These are phyloP conservation scores for Sisyra terminalis DNA, from an alignment of 2,888 invertebrate species.

Conservation along the genomic window DNA sequence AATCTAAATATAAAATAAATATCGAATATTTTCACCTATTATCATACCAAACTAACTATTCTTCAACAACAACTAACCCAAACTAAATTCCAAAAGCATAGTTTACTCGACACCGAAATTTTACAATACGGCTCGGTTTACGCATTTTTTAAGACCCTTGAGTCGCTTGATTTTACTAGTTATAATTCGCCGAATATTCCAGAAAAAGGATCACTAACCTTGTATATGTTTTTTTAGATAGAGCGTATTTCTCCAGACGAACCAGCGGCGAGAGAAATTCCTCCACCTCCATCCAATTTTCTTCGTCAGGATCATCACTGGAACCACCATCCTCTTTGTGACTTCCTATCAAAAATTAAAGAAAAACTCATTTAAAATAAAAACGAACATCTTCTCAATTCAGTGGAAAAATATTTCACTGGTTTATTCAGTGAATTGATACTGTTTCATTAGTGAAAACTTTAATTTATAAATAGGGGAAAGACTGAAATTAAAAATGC, in stretches of 20 bases:
- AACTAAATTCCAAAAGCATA: background rate
- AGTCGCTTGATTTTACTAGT: too few species aligned
- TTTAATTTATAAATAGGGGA: too few species aligned
- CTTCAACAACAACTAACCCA: background rate
- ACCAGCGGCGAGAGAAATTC: constrained; percentile 1
- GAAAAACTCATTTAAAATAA: too few species aligned
- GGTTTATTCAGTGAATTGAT: background rate
- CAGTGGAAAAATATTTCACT: background rate
- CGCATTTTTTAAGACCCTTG: too few species aligned
- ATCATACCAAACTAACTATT: background rate
- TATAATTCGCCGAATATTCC: too few species aligned
- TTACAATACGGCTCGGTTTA: too few species aligned
- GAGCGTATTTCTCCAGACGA: constrained; percentile 2
- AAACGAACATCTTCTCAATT: background rate
- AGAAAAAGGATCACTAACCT: background rate
- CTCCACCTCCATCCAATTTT: background rate
- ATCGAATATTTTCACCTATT: too few species aligned
- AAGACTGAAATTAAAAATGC: too few species aligned
- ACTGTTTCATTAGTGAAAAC: too few species aligned
- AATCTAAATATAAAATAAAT: too few species aligned
- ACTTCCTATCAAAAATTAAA: background rate
- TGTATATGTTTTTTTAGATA: constrained; percentile 1
- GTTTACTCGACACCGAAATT: background rate
- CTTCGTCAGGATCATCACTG: background rate
- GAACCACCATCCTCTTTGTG: constrained; percentile 1